phyloP scores from a whole-genome alignment of 2,888 invertebrate genomes.

The Ypsolopha scabrella region DNA sequence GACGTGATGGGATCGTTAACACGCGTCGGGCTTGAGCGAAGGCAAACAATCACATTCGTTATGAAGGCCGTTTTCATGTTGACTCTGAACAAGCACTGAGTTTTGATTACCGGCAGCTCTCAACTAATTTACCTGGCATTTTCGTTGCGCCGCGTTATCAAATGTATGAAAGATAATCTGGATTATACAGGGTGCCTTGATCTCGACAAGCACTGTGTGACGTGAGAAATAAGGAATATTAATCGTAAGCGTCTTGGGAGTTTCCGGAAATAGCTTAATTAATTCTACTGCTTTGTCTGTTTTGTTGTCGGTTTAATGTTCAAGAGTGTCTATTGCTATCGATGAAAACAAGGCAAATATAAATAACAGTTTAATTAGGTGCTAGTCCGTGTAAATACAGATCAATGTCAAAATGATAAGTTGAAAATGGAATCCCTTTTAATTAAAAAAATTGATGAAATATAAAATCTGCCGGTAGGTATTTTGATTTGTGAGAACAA shows the following conservation, averaged over 20 bases:
- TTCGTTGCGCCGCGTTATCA: not conserved
- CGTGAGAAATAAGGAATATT: not conserved
- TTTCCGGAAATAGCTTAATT: no score
- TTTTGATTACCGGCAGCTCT: slow-evolving; percentile 1
- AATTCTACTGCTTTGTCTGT: no score
- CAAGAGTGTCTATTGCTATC: no score
- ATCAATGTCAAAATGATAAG: no score
- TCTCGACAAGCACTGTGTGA: not conserved
- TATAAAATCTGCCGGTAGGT: no score
- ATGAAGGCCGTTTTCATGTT: not conserved
- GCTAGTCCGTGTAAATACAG: no score
- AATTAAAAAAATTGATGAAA: no score
- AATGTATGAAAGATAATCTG: not conserved
- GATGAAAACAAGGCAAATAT: no score
- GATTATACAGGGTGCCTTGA: not conserved
- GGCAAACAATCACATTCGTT: not conserved
- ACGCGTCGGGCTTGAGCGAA: not conserved
- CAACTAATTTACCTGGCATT: not conserved
- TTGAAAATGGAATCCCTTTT: no score
- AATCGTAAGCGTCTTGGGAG: not conserved
- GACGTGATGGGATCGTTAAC: not conserved
- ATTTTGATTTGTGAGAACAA: no score
- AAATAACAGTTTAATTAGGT: no score
- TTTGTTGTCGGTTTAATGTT: no score
- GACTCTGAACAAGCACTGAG: not conserved